Evolutionary conservation across 2,888 invertebrate species (phyloP).

Genomic region (Darwinula stevensoni): DNA sequence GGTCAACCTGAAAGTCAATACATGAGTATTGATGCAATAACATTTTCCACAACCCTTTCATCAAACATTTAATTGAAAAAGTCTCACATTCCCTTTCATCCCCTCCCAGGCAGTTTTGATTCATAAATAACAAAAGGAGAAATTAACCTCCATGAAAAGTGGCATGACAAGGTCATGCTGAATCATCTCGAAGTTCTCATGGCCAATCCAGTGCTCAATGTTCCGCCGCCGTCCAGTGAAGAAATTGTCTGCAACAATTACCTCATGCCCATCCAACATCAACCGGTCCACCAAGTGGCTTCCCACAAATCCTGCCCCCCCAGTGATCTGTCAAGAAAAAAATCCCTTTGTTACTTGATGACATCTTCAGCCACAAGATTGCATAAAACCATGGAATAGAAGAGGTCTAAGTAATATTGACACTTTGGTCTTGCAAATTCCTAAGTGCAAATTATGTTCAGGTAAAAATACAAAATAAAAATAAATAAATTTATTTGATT

Average conservation of each 20-base stretch:
- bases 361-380: background rate
- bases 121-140: no score
- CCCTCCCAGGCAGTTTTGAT: no score
- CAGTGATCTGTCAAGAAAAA: constrained; percentile 37
- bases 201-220: constrained; percentile 95
- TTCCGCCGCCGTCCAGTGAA: constrained; percentile 91
- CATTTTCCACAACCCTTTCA: no score
- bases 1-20: constrained; percentile 75
- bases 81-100: no score
- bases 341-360: no score
- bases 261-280: constrained; percentile 82
- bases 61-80: no score
- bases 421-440: background rate
- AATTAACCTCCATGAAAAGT: constrained; percentile 68
- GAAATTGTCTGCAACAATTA: constrained; percentile 91
- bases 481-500: no score
- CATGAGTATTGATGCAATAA: no score
- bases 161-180: constrained; percentile 98
- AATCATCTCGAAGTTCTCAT: constrained; percentile 92
- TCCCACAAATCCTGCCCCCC: constrained; percentile 96
- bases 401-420: no score
- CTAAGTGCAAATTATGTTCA: no score
- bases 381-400: constrained; percentile 2
- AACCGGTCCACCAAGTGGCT: constrained; percentile 85
- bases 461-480: no score